Percentiles rank a stretch among this genome's conserved stretches.
Conservation (phyloP, 2,797 vertebrate genomes). For the Enteromius anoplus region DNA sequence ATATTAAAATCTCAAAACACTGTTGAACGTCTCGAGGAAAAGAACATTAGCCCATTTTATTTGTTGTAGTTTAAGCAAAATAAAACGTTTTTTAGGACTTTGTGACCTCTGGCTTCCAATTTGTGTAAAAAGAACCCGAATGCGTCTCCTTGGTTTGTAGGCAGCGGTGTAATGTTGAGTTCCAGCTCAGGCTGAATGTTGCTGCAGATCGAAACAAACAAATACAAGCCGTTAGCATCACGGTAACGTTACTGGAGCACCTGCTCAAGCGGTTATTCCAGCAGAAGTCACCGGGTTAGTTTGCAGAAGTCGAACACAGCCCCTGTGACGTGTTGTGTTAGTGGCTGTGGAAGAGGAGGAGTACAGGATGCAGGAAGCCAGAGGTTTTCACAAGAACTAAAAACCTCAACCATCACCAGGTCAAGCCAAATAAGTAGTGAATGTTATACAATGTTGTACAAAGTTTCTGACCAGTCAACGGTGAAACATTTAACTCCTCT, state of each 20-base stretch:
- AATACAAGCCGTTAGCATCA: constrained; percentile 76
- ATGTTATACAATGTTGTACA: background rate
- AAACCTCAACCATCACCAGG: constrained; percentile 63
- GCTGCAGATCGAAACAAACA: constrained; percentile 87
- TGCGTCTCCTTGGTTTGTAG: constrained; percentile 65
- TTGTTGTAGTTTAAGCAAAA: constrained; percentile 21
- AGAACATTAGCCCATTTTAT: constrained; percentile 52
- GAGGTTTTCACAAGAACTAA: constrained; percentile 77
- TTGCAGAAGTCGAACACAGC: constrained; percentile 55
- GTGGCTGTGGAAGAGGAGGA: constrained; percentile 10
- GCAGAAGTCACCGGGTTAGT: constrained; percentile 71
- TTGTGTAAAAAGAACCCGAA: background rate
- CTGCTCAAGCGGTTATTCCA: constrained; percentile 1
- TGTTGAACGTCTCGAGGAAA: constrained; percentile 13
- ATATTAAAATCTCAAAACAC: constrained; percentile 72
- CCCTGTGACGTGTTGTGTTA: background rate
- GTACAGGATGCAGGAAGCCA: constrained; percentile 68
- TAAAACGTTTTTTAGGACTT: constrained; percentile 71
- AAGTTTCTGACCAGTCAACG: background rate
- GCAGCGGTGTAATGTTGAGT: constrained; percentile 76
- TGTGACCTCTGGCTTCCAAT: constrained; percentile 78
- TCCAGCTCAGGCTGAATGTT: constrained; percentile 72
- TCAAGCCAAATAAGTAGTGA: constrained; percentile 51
- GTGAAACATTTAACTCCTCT: background rate
- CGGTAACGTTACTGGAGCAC: constrained; percentile 40